Conservation (phyloP, 2,888 invertebrate species). For the Xanthia icteritia region DNA sequence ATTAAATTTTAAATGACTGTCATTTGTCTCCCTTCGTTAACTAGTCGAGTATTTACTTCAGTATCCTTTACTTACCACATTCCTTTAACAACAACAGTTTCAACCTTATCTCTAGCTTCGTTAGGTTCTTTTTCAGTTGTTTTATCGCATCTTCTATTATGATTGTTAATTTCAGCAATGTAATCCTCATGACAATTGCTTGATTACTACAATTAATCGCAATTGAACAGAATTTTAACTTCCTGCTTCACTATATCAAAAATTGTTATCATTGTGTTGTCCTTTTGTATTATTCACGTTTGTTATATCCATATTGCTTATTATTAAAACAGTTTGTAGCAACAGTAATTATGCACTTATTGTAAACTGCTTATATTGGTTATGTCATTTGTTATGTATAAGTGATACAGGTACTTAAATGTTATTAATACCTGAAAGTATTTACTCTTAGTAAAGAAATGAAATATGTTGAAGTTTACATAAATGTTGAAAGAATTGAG, state of each 20-base stretch:
- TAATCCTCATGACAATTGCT: conserved; percentile 86
- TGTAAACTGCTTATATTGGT: neutral
- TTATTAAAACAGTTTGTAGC: neutral
- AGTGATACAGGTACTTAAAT: conserved; percentile 5
- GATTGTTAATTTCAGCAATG: conserved; percentile 86
- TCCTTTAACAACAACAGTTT: conserved; percentile 56
- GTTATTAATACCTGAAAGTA: neutral
- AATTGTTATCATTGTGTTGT: conserved; percentile 39
- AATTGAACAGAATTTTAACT: conserved; percentile 87
- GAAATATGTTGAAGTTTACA: neutral
- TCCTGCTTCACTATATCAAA: conserved; percentile 75
- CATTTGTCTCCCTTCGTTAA: conserved; percentile 80
- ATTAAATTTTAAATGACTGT: conserved; percentile 79
- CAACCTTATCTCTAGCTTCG: conserved; percentile 64
- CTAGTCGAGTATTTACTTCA: conserved; percentile 78
- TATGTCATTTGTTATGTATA: neutral
- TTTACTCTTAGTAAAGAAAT: neutral
- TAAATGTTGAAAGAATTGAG: conserved; percentile 7
- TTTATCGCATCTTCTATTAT: conserved; percentile 73
- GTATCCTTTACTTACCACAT: conserved; percentile 69
- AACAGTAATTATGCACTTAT: neutral
- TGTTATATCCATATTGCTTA: neutral
- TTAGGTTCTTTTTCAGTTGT: conserved; percentile 68
- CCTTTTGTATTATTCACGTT: conserved; percentile 14
- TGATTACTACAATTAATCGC: conserved; percentile 89